Percentiles rank a stretch among this genome's conserved stretches.
phyloP scores from a whole-genome alignment of 2,888 invertebrate genomes.

The Lacanobia wlatinum region DNA sequence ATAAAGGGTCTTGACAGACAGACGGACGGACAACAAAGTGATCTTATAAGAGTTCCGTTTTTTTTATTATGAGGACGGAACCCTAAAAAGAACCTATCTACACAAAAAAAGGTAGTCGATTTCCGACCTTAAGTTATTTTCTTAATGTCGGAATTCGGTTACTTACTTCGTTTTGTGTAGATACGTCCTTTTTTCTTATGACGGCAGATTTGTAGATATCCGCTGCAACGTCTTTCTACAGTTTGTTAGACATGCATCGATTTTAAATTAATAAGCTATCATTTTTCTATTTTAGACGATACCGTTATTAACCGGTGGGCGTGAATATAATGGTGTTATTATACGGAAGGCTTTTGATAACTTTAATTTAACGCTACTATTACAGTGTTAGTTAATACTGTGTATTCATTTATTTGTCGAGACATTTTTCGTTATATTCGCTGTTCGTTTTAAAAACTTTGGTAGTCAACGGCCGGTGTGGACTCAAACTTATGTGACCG shows the following conservation, averaged over 20 bases:
- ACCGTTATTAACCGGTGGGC: conserved; percentile 62
- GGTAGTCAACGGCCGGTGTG: conserved; percentile 12
- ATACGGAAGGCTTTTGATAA: conserved; percentile 56
- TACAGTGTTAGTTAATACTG: conserved; percentile 13
- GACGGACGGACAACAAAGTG: too few relatives aligned
- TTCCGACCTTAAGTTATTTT: too few relatives aligned
- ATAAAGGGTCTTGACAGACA: too few relatives aligned
- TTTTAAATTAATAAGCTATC: conserved; percentile 59
- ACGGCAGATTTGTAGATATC: not conserved
- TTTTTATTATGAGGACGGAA: too few relatives aligned
- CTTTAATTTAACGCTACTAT: conserved; percentile 50
- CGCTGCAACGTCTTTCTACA: conserved; percentile 18
- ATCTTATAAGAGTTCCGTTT: too few relatives aligned
- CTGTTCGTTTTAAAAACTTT: conserved; percentile 1
- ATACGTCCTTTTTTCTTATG: too few relatives aligned
- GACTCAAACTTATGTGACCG: conserved; percentile 34
- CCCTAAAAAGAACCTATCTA: too few relatives aligned
- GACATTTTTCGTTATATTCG: conserved; percentile 4
- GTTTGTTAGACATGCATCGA: conserved; percentile 55
- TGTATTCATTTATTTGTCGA: conserved; percentile 12
- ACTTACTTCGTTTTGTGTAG: too few relatives aligned
- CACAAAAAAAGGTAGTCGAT: too few relatives aligned
- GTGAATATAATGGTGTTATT: conserved; percentile 60
- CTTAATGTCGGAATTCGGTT: too few relatives aligned
- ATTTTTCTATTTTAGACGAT: conserved; percentile 55